Percentiles rank a stretch among this genome's conserved stretches.
phyloP scores from a whole-genome alignment of 1,140 invertebrate species.

The Tetramorium parvispinum region DNA sequence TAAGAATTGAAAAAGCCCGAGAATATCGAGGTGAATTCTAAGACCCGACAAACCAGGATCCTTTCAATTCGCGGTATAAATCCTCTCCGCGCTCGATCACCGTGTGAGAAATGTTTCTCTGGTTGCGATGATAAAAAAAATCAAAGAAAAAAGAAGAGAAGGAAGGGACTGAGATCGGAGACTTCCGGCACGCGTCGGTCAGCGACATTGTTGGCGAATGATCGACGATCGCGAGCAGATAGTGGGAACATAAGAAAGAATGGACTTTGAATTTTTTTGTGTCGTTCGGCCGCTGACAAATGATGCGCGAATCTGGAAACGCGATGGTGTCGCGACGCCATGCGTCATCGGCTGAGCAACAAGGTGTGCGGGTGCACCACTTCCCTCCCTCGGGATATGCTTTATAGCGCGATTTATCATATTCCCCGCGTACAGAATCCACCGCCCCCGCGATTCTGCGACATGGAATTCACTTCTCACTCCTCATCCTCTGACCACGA shows the following conservation, averaged over 20 bases:
- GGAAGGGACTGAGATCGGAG: slow-evolving; percentile 47
- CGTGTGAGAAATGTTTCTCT: slow-evolving; percentile 38
- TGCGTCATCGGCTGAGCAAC: slow-evolving; percentile 58
- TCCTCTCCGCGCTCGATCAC: slow-evolving; percentile 30
- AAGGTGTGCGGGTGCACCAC: slow-evolving; percentile 26
- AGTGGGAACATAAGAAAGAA: slow-evolving; percentile 57
- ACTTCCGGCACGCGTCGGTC: slow-evolving; percentile 58
- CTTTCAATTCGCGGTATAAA: slow-evolving; percentile 56
- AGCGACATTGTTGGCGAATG: slow-evolving; percentile 57
- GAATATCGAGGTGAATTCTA: slow-evolving; percentile 6
- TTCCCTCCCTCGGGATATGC: slow-evolving; percentile 29
- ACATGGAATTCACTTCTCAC: slow-evolving; percentile 27
- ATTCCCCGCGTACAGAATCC: slow-evolving; percentile 41
- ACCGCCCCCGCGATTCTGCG: slow-evolving; percentile 28
- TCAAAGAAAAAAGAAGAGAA: not conserved
- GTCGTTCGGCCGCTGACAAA: slow-evolving; percentile 51
- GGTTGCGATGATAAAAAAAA: slow-evolving; percentile 29
- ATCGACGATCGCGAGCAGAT: slow-evolving; percentile 52
- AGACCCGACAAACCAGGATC: slow-evolving; percentile 1
- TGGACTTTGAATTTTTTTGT: slow-evolving; percentile 60
- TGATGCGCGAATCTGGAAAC: slow-evolving; percentile 59
- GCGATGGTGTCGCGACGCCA: slow-evolving; percentile 54
- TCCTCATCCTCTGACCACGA: not conserved
- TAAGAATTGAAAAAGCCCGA: not conserved
- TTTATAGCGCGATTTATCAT: slow-evolving; percentile 63